Evolutionary conservation across 2,113 vertebrate species (phyloP), one percentile per base, ranked within the genome.

Genomic region (Axis porcinus): DNA sequence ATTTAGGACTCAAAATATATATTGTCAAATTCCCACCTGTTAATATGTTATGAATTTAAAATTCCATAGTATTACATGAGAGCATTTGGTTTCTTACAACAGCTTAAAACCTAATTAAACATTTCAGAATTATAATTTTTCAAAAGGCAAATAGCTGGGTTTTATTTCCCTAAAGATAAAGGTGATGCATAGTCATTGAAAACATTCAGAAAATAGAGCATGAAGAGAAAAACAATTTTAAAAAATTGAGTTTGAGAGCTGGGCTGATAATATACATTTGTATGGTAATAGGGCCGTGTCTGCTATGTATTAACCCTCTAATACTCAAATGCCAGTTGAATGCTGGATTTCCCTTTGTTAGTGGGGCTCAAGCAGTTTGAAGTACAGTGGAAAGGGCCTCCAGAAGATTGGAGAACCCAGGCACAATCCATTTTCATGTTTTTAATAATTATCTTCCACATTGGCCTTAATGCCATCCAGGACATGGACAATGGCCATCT

Each of bases 21-120:
- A 25, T 64, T 60, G 33, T 87, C 25, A 67, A 81, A 81, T 81
- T 70, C 55, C 25, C 50, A 87, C 54, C 33, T 92, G 50, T 43
- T 40, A 81, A 40, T 55, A 55, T 50, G 40, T 19, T 87, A 58
- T 67, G 70, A 91, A 86, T 95, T 55, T 90, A 79, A 91, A 95
- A 79, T 25, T 62, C 36, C 47, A 86, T 81, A 57, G 82, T 64
- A 91, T 0, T 40, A 30, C 43, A 55, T 55, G 36, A 55, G 50
- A 91, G 16, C 54, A 30, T 43, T 86, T 86, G 6, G 17, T 40
- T 88, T 82, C 84, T 96, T 92, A 55, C 25, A 86, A 67, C 2
- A 86, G 23, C 21, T 70, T 58, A 88, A 58, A 87, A 70, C 19
- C 45, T 47, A 62, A 54, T 47, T 78, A 79, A 95, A 91, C 15